Evolutionary conservation across 2,113 vertebrate genomes (phyloP), one percentile per base, ranked within the genome.

Genomic region (Coreoperca whiteheadi): DNA sequence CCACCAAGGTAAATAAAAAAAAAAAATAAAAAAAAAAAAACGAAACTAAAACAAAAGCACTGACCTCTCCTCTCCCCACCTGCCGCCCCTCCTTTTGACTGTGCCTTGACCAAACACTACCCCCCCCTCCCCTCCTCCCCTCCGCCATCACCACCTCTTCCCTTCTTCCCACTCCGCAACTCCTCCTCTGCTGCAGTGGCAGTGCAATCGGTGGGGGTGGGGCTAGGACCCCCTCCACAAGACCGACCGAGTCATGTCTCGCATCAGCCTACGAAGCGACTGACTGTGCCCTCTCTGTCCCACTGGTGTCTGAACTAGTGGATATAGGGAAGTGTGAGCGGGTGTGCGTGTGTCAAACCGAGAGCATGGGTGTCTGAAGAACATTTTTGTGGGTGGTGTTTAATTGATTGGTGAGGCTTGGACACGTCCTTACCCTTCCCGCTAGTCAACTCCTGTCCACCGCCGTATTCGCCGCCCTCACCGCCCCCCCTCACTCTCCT

Each of bases 381-480:
- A 64, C 57, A 10, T 70, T 68, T 43, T n/a, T n/a, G n/a, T 78
- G 73, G 79, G 84, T 61, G 82, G 65, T 66, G 53, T 72, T 79
- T 84, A 30, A 77, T 67, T 83, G 79, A 81, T 70, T 67, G 59
- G 66, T 85, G 65, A 93, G 79, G 91, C 90, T 94, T 92, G 91
- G 89, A 77, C 83, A 57, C 80, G 46, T 37, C 57, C 73, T 69
- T 54, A 30, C 83, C 76, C 41, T 60, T 60, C 64, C 92, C 90
- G 83, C 90, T 82, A 82, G 90, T 86, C 86, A 79, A 88, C 83
- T 87, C 88, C 91, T 85, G 73, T 84, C 78, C 90, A 86, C 88
- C 94, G 92, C 93, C 94, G 92, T 93, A 80, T 85, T 94, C 91
- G 92, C 94, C 92, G 90, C 88, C 89, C 83, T 84, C 81, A 75